Evolutionary conservation across 2,113 vertebrate species (phyloP).

Genomic region (Pyxicephalus adspersus): DNA sequence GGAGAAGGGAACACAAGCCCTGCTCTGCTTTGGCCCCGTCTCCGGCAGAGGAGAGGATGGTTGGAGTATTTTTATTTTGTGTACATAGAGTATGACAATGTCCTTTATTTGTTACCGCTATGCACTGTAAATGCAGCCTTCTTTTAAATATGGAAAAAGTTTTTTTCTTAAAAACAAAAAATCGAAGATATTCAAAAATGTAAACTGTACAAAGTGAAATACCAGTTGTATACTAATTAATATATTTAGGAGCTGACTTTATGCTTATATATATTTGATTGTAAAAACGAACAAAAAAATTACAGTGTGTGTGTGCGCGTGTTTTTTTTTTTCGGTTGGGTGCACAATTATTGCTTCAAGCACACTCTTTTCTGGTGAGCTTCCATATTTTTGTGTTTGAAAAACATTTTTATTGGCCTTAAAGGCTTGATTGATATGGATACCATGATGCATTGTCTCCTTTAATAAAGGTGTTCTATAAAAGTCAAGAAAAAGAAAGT

Average conservation of each 20-base stretch:
- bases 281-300: conserved; percentile 76
- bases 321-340: conserved; percentile 68
- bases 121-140: conserved; percentile 99
- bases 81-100: conserved; percentile 90
- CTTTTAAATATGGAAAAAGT: conserved; percentile 85
- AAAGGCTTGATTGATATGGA: conserved; percentile 71
- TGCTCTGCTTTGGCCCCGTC: neutral
- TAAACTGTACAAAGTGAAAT: conserved; percentile 89
- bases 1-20: conserved; percentile 8
- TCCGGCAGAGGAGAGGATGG: conserved; percentile 54
- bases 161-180: conserved; percentile 82
- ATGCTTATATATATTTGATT: conserved; percentile 93
- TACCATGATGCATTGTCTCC: conserved; percentile 76
- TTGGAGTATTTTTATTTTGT: conserved; percentile 98
- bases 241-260: conserved; percentile 90
- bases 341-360: conserved; percentile 71
- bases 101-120: conserved; percentile 99
- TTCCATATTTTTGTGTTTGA: conserved; percentile 71
- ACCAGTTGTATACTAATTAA: conserved; percentile 93
- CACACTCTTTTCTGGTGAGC: conserved; percentile 75
- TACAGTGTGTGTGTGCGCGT: conserved; percentile 66
- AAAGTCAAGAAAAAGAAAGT: too few relatives aligned
- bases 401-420: conserved; percentile 67
- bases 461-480: conserved; percentile 58
- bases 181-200: conserved; percentile 95